Conservation (phyloP, 2,113 vertebrate genomes). For the Corythoichthys haematopterus region DNA sequence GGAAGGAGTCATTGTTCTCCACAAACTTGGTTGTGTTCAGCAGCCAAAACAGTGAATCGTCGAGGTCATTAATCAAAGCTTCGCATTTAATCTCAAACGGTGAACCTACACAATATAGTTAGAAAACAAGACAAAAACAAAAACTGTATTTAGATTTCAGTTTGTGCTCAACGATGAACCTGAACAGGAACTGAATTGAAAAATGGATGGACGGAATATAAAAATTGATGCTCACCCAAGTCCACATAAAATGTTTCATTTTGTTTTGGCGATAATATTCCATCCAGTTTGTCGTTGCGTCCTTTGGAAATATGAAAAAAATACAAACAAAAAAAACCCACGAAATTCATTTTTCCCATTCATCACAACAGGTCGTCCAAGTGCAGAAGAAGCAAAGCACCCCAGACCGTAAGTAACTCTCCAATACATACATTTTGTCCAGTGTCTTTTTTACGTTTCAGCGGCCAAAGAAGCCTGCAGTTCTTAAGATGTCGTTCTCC, state of each 20-base stretch:
- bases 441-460: too few species aligned
- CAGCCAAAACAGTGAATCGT: conserved; percentile 24
- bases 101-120: conserved; percentile 29
- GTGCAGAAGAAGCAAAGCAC: too few species aligned
- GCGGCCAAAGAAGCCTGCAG: background rate
- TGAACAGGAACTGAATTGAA: background rate
- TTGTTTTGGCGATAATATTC: conserved; percentile 19
- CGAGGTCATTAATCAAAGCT: background rate
- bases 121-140: background rate
- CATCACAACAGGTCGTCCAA: too few species aligned
- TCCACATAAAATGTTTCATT: conserved; percentile 25
- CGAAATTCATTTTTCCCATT: too few species aligned
- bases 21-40: background rate
- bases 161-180: background rate
- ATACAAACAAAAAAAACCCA: background rate
- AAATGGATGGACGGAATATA: background rate
- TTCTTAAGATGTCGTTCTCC: background rate
- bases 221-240: conserved; percentile 42
- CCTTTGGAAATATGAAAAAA: conserved; percentile 13
- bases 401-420: too few species aligned
- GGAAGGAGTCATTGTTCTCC: fast-evolving
- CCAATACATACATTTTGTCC: too few species aligned
- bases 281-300: background rate
- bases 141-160: too few species aligned
- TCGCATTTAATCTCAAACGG: conserved; percentile 30